These are phyloP conservation scores for Papilio xuthus DNA, from an alignment of 1,140 invertebrate genomes.

Conservation along the genomic window DNA sequence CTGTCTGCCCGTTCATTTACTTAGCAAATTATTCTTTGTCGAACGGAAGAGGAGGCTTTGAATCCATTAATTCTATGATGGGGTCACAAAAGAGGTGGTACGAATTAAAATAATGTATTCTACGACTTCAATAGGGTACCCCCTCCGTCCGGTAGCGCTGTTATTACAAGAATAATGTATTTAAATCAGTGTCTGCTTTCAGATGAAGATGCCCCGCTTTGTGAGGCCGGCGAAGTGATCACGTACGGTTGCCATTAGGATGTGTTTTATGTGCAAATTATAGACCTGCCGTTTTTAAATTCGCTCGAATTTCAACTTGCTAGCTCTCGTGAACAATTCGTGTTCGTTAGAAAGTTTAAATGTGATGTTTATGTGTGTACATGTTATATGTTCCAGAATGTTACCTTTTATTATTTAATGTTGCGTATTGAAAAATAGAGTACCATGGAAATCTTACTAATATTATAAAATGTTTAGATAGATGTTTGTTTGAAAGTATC, in stretches of 20 bases:
- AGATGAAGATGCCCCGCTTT: slow-evolving; percentile 77
- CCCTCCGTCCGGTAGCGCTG: slow-evolving; percentile 75
- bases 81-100: slow-evolving; percentile 79
- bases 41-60: slow-evolving; percentile 79
- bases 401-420: slow-evolving; percentile 16
- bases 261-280: slow-evolving; percentile 82
- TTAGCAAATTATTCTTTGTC: slow-evolving; percentile 81
- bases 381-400: slow-evolving; percentile 13
- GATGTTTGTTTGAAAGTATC: too few species aligned
- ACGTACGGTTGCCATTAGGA: slow-evolving; percentile 78
- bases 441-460: neutral
- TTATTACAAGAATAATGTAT: slow-evolving; percentile 81
- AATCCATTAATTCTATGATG: slow-evolving; percentile 80
- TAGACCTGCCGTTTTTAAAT: slow-evolving; percentile 77
- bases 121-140: slow-evolving; percentile 75
- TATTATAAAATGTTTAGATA: too few species aligned
- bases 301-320: slow-evolving; percentile 61
- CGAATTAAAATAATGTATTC: slow-evolving; percentile 81
- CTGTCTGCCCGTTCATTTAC: slow-evolving; percentile 79
- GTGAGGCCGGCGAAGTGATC: slow-evolving; percentile 77
- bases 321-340: slow-evolving; percentile 61
- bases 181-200: slow-evolving; percentile 80
- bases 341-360: slow-evolving; percentile 74
- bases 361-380: slow-evolving; percentile 47
- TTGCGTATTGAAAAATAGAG: neutral